Evolutionary conservation across 2,797 vertebrate genomes (phyloP).

Genomic region (Gila robusta): DNA sequence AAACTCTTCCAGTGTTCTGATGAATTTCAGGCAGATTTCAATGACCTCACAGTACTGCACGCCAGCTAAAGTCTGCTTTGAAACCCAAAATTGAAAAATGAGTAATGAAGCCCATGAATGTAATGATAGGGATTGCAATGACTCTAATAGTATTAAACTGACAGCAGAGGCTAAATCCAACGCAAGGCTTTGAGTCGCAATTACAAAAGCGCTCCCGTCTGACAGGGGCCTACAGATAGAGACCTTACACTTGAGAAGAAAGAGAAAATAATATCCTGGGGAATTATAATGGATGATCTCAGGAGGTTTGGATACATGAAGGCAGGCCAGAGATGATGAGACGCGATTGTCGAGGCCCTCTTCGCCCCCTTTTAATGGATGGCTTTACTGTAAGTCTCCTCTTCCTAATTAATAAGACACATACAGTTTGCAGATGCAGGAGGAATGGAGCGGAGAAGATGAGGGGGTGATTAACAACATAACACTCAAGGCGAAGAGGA

Average conservation of each 20-base stretch:
- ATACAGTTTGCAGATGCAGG: slow-evolving; percentile 77
- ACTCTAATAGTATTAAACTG: slow-evolving; percentile 60
- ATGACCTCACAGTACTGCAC: slow-evolving; percentile 13
- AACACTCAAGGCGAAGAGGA: slow-evolving; percentile 55
- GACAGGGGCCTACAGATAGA: slow-evolving; percentile 39
- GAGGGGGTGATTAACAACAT: slow-evolving; percentile 89
- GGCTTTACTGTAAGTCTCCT: slow-evolving; percentile 76
- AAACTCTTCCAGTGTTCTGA: neutral
- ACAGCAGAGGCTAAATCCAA: slow-evolving; percentile 46
- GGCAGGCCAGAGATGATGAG: slow-evolving; percentile 68
- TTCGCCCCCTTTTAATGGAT: slow-evolving; percentile 71
- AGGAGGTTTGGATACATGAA: slow-evolving; percentile 72
- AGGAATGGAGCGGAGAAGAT: slow-evolving; percentile 61
- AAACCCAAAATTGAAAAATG: slow-evolving; percentile 46
- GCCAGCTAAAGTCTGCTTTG: slow-evolving; percentile 28
- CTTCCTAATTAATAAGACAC: slow-evolving; percentile 82
- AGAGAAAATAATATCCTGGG: slow-evolving; percentile 60
- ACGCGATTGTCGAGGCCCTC: slow-evolving; percentile 69
- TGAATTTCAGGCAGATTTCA: slow-evolving; percentile 11
- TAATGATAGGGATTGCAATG: slow-evolving; percentile 54
- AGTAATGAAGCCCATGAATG: slow-evolving; percentile 46
- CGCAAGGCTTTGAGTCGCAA: slow-evolving; percentile 47
- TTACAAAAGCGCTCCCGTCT: slow-evolving; percentile 40
- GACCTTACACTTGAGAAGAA: slow-evolving; percentile 38
- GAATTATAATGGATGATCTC: slow-evolving; percentile 70